Evolutionary conservation across 1,140 invertebrate species (phyloP).

Genomic region (Maconellicoccus hirsutus): DNA sequence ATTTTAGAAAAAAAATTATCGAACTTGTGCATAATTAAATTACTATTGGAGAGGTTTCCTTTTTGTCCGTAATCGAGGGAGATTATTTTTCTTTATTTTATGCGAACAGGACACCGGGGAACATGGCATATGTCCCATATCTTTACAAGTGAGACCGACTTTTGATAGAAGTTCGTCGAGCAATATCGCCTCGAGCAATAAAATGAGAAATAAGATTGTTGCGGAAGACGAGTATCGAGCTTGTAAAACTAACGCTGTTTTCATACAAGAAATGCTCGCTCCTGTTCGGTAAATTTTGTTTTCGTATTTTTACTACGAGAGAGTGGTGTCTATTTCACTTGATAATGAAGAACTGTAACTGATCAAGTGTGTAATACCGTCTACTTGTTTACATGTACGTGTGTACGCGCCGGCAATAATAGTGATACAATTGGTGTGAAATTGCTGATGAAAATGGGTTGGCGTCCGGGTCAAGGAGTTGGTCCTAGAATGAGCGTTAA

Average conservation of each 20-base stretch:
- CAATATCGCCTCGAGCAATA: too few relatives aligned
- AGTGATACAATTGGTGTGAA: constrained; percentile 78
- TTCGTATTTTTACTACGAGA: too few relatives aligned
- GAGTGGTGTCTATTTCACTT: too few relatives aligned
- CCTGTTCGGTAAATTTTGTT: neutral
- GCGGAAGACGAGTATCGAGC: too few relatives aligned
- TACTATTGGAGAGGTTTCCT: neutral
- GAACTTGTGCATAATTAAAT: too few relatives aligned
- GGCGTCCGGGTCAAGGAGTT: constrained; percentile 84
- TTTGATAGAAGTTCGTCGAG: constrained; percentile 41
- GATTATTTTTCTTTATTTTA: constrained; percentile 22
- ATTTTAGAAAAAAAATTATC: neutral
- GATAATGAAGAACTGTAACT: too few relatives aligned
- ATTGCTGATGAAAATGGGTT: constrained; percentile 76
- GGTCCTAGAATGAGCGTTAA: constrained; percentile 53
- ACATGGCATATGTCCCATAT: constrained; percentile 87
- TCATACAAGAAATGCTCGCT: constrained; percentile 46
- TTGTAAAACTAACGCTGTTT: constrained; percentile 60
- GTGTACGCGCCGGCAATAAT: too few relatives aligned
- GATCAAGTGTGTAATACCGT: too few relatives aligned
- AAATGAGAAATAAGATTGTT: too few relatives aligned
- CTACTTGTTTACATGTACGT: too few relatives aligned
- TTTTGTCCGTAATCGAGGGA: neutral
- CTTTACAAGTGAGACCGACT: constrained; percentile 61
- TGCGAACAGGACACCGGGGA: constrained; percentile 53